These are phyloP conservation scores for Lacerta bilineata DNA, from an alignment of 2,797 vertebrate species.

Conservation along the genomic window DNA sequence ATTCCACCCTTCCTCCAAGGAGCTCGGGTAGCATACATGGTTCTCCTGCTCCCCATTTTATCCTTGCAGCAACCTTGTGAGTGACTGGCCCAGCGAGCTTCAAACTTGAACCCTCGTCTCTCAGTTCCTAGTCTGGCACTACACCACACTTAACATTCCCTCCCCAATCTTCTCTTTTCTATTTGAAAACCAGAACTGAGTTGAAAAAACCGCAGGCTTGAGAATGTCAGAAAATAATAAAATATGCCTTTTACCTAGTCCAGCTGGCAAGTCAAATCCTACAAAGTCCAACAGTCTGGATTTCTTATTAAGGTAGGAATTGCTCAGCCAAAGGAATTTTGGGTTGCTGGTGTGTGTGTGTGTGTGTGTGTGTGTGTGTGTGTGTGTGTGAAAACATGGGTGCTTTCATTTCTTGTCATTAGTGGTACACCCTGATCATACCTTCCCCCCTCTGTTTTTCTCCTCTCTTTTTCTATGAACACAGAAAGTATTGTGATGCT, in stretches of 20 bases:
- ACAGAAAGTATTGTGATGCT: background rate
- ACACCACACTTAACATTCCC: too few species aligned
- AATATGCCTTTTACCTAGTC: background rate
- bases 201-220: background rate
- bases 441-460: constrained; percentile 3
- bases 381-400: background rate
- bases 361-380: background rate
- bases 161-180: background rate
- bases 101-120: too few species aligned
- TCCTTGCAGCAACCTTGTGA: too few species aligned
- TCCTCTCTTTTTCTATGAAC: constrained; percentile 29
- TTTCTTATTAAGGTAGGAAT: background rate
- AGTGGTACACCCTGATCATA: background rate
- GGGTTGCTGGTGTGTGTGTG: background rate
- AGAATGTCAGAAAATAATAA: background rate
- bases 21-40: too few species aligned
- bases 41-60: too few species aligned
- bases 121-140: too few species aligned
- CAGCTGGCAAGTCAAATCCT: background rate
- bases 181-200: background rate
- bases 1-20: background rate
- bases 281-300: background rate
- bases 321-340: background rate
- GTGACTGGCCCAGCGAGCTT: too few species aligned
- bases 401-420: background rate